Evolutionary conservation across 1,140 invertebrate genomes (phyloP), one percentile per base, ranked within the genome.

Genomic region (Aphelenchoides besseyi): DNA sequence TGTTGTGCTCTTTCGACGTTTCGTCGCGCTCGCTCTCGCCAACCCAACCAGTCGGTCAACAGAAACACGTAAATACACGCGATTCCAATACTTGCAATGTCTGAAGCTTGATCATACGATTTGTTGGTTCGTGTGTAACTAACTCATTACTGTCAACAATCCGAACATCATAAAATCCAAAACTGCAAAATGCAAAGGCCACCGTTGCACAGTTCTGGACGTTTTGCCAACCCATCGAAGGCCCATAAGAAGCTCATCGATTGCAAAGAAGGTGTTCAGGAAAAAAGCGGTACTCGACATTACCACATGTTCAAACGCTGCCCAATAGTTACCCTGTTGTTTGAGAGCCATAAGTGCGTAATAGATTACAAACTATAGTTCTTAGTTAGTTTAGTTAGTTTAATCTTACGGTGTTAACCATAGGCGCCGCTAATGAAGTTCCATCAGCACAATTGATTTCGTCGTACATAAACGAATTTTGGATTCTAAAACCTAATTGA

Each of bases 401-500:
- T n/a, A n/a, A n/a, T n/a, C n/a, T n/a, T n/a, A n/a, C n/a, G n/a
- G 54, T 73, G 32, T 71, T 71, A 29, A 61, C 70, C 35, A 71
- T 72, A 52, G 70, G 70, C 12, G 70, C 70, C n/a, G 70, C 33
- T 30, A 71, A 32, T 26, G 72, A 75, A 37, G 26, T 37, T 16
- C 55, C 23, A 59, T 23, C 55, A 33, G n/a, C 18, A 52, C 70
- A 72, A 52, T 74, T 71, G n/a, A 71, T 35, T 28, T 74, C 66
- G 26, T 57, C 52, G 66, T 71, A 71, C 71, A 71, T 55, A 30
- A 71, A 71, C 16, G 70, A 71, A 3, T 71, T 74, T 70, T 71
- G 69, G 18, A 71, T 74, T 18, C n/a, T n/a, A n/a, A n/a, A 33
- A 12, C 18, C 23, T 71, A 72, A 52, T 74, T 71, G n/a, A 71